These are phyloP conservation scores for human (Homo sapiens) DNA, from an alignment of 2,113 vertebrate species.

Conservation along the genomic window GRCh38 chr15:76252001-76252500, in stretches of 20 bases:
- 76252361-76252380: slow-evolving; percentile 3
- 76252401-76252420: not conserved
- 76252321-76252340: not conserved
- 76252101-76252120: slow-evolving; percentile 19
- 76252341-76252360: not conserved
- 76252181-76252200: not conserved
- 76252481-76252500: too few species aligned
- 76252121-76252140: not conserved
- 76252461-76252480: not conserved
- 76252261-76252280: not conserved
- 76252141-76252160: not conserved
- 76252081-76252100: not conserved
- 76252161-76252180: too few species aligned
- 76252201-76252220: not conserved
- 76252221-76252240: not conserved
- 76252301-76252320: not conserved
- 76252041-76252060: slow-evolving; percentile 19
- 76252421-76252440: not conserved
- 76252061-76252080: not conserved
- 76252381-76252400: not conserved
- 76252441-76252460: not conserved
- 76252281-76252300: too few species aligned
- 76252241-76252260: not conserved
- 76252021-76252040: slow-evolving; percentile 39
- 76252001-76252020: slow-evolving; percentile 10